These are phyloP conservation scores for Gobionotothen gibberifrons DNA, from an alignment of 2,797 vertebrate species.

Conservation along the genomic window DNA sequence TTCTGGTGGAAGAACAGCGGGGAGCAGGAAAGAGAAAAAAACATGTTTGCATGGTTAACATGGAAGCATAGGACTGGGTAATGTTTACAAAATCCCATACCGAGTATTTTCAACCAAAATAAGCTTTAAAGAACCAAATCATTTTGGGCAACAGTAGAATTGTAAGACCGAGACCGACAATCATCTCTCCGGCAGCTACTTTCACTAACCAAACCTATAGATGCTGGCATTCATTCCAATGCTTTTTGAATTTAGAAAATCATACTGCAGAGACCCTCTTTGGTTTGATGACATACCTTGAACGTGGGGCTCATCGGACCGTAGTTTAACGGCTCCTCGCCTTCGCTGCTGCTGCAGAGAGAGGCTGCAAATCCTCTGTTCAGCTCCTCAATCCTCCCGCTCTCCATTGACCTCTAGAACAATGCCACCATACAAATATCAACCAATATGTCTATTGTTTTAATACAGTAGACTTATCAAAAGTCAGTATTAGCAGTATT, in stretches of 20 bases:
- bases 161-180: not conserved
- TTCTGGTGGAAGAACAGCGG: constrained; percentile 66
- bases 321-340: constrained; percentile 75
- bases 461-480: not conserved
- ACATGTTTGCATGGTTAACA: constrained; percentile 1
- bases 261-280: not conserved
- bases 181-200: not conserved
- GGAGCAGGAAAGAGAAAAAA: constrained; percentile 38
- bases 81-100: not conserved
- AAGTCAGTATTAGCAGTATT: not conserved
- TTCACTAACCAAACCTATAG: too few species aligned
- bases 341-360: constrained; percentile 38
- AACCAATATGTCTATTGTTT: not conserved
- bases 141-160: not conserved
- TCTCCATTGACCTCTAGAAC: constrained; percentile 61
- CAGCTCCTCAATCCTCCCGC: constrained; percentile 50
- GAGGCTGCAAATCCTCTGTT: constrained; percentile 53
- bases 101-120: not conserved
- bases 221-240: not conserved
- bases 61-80: not conserved
- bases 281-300: constrained; percentile 81
- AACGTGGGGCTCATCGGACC: constrained; percentile 85
- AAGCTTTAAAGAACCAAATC: not conserved
- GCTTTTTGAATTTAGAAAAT: not conserved
- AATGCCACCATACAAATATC: not conserved